A percentile compares a stretch with the other conserved stretches of the same genome.
Evolutionary conservation across 2,113 vertebrate genomes (phyloP).

Genomic region (Geothlypis trichas): DNA sequence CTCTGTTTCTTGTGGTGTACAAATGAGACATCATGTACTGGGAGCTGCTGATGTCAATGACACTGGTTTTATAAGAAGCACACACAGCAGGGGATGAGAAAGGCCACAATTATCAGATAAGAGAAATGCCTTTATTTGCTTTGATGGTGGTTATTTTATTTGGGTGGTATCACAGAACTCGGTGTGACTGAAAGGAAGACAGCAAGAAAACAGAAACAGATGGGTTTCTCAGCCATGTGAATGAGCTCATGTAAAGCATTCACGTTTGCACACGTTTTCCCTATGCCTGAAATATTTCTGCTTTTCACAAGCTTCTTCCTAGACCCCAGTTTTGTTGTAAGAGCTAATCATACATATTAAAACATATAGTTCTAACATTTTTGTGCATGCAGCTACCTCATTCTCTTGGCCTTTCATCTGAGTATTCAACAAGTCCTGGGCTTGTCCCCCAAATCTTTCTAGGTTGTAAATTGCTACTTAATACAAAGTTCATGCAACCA

Average conservation of each 20-base stretch:
- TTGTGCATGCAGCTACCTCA: background rate
- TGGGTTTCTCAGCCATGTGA: background rate
- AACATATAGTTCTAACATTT: background rate
- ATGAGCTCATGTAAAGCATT: background rate
- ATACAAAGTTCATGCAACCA: background rate
- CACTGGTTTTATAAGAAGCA: background rate
- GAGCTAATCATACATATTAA: background rate
- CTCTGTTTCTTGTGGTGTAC: conserved; percentile 1
- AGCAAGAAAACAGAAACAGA: background rate
- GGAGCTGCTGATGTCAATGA: conserved; percentile 32
- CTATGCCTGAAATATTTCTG: background rate
- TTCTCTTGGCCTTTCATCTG: background rate
- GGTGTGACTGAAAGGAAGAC: background rate
- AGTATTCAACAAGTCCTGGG: background rate
- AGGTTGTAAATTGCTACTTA: background rate
- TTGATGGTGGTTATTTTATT: background rate
- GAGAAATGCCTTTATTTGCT: conserved; percentile 21
- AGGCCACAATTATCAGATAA: background rate
- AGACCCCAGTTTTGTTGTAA: background rate
- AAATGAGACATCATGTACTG: conserved; percentile 8
- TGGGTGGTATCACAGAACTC: background rate
- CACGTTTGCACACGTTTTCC: background rate
- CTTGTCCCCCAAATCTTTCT: background rate
- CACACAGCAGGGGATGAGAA: background rate
- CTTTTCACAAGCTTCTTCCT: background rate